A percentile compares a stretch with the other conserved stretches of the same genome.
These are phyloP conservation scores for Sympetrum striolatum DNA, from an alignment of 2,888 invertebrate genomes.

Conservation along the genomic window DNA sequence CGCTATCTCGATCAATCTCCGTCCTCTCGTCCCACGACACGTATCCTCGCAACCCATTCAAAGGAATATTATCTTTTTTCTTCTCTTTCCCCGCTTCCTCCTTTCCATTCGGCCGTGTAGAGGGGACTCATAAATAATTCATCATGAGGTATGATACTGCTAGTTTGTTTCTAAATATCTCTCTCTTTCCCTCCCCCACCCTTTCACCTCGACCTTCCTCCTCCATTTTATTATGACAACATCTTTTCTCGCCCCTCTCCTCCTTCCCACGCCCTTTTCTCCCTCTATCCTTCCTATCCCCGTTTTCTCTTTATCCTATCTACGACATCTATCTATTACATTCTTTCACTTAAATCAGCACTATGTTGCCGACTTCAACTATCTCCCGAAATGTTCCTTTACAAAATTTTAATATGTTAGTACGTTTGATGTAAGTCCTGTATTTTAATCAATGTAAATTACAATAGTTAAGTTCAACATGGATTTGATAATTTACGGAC, in stretches of 20 bases:
- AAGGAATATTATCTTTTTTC: conserved; percentile 7
- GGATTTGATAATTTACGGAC: no score
- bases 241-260: neutral
- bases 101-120: neutral
- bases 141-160: conserved; percentile 35
- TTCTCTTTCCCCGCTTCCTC: neutral
- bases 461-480: no score
- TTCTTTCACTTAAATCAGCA: no score
- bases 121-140: conserved; percentile 39
- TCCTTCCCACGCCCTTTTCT: neutral
- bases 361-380: no score
- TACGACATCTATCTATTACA: no score
- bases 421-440: no score
- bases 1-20: neutral
- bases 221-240: neutral
- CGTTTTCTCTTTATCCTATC: no score
- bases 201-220: neutral
- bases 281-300: neutral
- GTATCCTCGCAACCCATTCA: neutral
- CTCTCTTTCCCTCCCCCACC: neutral
- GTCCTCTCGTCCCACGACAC: neutral
- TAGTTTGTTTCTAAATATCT: conserved; percentile 40
- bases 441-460: no score
- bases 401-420: no score
- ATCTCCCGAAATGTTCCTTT: no score